Evolutionary conservation across 1,140 invertebrate species (phyloP).

Genomic region (Carposina sasakii): DNA sequence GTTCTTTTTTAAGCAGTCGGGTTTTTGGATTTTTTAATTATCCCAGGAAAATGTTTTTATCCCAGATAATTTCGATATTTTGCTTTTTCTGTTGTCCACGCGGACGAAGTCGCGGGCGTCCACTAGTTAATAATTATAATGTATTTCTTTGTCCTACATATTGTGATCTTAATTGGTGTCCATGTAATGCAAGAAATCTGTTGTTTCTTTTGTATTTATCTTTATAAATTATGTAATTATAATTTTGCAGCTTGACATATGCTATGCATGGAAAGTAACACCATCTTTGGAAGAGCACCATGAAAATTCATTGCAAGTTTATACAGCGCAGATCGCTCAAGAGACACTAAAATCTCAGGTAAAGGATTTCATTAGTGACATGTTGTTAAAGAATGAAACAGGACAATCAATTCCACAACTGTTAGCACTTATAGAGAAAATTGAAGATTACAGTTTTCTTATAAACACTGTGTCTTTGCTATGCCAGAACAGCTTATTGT

Average conservation of each 20-base stretch:
- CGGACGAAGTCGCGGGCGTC: too few relatives aligned
- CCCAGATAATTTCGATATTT: too few relatives aligned
- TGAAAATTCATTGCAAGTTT: background rate
- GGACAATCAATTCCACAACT: slow-evolving; percentile 30
- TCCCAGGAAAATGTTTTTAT: too few relatives aligned
- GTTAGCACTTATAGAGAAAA: slow-evolving; percentile 42
- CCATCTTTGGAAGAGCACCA: slow-evolving; percentile 1
- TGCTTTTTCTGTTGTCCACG: too few relatives aligned
- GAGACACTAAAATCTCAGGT: slow-evolving; percentile 44
- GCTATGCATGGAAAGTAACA: slow-evolving; percentile 20
- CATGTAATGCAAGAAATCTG: too few relatives aligned
- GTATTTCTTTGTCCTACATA: too few relatives aligned
- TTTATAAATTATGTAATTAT: too few relatives aligned
- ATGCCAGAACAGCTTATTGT: slow-evolving; percentile 43
- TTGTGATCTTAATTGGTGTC: too few relatives aligned
- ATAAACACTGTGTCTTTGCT: slow-evolving; percentile 35
- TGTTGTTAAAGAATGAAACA: slow-evolving; percentile 20
- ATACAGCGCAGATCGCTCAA: slow-evolving; percentile 27
- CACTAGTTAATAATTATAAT: too few relatives aligned
- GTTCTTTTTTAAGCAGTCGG: too few relatives aligned
- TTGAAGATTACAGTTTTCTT: slow-evolving; percentile 43
- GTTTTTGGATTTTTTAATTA: too few relatives aligned
- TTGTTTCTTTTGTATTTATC: background rate
- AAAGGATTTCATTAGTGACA: slow-evolving; percentile 32
- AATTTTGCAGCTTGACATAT: slow-evolving; percentile 30